Evolutionary conservation across 2,113 vertebrate species (phyloP).

Genomic region (Labeo rohita): DNA sequence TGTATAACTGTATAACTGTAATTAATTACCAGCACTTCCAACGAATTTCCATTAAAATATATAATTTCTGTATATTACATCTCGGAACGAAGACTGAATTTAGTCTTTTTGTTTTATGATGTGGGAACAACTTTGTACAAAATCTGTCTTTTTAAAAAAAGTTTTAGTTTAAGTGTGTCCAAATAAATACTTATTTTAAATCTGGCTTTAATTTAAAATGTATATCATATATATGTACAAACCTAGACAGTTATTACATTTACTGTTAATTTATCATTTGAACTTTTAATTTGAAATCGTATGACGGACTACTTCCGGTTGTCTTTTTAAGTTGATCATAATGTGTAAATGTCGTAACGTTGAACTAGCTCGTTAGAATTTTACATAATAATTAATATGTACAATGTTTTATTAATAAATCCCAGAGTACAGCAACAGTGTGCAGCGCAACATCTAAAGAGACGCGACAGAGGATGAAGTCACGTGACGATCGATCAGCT

Average conservation of each 20-base stretch:
- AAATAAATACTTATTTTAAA: not conserved
- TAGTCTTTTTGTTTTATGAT: not conserved
- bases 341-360: not conserved
- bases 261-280: not conserved
- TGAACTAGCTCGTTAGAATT: not conserved
- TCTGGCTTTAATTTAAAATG: not conserved
- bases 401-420: not conserved
- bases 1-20: not conserved
- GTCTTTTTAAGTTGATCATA: not conserved
- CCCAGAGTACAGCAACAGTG: not conserved
- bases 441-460: not conserved
- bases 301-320: not conserved
- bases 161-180: not conserved
- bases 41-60: not conserved
- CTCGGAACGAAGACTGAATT: not conserved
- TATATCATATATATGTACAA: not conserved
- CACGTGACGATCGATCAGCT: conserved; percentile 51
- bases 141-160: not conserved
- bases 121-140: not conserved
- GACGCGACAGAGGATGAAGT: not conserved
- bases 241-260: not conserved
- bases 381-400: not conserved
- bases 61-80: not conserved
- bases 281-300: conserved; percentile 35
- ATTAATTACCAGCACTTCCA: not conserved